Conservation (phyloP, 2,113 vertebrate genomes). For the Prolemur simus region DNA sequence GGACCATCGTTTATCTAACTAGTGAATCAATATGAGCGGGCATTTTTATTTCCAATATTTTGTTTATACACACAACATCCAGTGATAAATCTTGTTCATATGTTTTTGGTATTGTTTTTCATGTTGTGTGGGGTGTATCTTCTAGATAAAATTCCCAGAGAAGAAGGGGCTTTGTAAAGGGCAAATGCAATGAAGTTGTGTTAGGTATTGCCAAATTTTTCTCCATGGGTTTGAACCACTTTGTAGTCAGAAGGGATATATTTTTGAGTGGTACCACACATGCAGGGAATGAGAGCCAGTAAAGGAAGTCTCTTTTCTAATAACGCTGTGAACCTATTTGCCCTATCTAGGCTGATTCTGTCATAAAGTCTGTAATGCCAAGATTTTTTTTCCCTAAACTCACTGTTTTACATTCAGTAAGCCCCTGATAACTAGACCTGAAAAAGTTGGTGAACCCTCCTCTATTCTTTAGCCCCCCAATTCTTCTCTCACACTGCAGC, state of each 20-base stretch:
- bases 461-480: background rate
- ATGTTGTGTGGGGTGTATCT: background rate
- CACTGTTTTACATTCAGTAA: background rate
- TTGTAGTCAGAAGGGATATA: background rate
- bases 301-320: background rate
- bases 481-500: background rate
- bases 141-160: background rate
- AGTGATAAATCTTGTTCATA: background rate
- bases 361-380: background rate
- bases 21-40: background rate
- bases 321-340: background rate
- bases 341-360: background rate
- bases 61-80: background rate
- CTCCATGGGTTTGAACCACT: background rate
- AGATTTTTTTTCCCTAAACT: background rate
- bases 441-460: background rate
- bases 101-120: background rate
- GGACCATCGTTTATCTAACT: background rate
- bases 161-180: background rate
- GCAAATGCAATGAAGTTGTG: background rate
- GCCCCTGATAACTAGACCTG: background rate
- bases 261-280: background rate
- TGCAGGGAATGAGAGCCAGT: rapidly evolving
- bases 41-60: background rate
- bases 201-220: background rate